A percentile compares a stretch with the other conserved stretches of the same genome.
Conservation (phyloP, 1,140 invertebrate species). For the Calephelis virginiensis region DNA sequence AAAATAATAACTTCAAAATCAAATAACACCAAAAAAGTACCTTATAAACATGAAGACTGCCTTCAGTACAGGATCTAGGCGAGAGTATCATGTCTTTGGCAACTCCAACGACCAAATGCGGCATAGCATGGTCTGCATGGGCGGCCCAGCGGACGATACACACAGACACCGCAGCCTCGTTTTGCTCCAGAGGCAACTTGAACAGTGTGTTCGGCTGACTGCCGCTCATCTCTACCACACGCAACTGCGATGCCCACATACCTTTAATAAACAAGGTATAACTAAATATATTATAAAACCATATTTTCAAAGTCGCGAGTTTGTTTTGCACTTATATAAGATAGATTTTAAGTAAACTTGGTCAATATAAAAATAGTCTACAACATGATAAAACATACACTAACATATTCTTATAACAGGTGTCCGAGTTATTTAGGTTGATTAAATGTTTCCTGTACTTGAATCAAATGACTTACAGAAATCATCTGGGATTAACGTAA, state of each 20-base stretch:
- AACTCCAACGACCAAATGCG: constrained; percentile 79
- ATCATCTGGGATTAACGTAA: constrained; percentile 74
- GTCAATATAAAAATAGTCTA: constrained; percentile 3
- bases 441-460: constrained; percentile 60
- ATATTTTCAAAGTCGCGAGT: too few relatives aligned
- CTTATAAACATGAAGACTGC: constrained; percentile 93
- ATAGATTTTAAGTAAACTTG: too few relatives aligned
- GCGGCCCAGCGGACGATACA: constrained; percentile 82
- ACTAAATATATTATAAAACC: too few relatives aligned
- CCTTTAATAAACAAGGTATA: constrained; percentile 76
- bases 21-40: constrained; percentile 48
- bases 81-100: constrained; percentile 94
- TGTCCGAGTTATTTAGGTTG: constrained; percentile 5
- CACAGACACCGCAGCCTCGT: constrained; percentile 93
- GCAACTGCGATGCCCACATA: constrained; percentile 97
- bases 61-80: constrained; percentile 88
- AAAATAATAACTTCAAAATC: background rate
- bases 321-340: too few relatives aligned
- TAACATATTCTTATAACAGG: background rate
- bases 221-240: constrained; percentile 91
- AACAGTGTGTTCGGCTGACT: constrained; percentile 83
- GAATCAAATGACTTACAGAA: constrained; percentile 72
- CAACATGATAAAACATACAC: too few relatives aligned
- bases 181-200: constrained; percentile 93
- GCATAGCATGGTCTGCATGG: constrained; percentile 47